Base-by-base conservation (phyloP, 1,140 invertebrate species). In the Brachionus koreanus region DNA sequence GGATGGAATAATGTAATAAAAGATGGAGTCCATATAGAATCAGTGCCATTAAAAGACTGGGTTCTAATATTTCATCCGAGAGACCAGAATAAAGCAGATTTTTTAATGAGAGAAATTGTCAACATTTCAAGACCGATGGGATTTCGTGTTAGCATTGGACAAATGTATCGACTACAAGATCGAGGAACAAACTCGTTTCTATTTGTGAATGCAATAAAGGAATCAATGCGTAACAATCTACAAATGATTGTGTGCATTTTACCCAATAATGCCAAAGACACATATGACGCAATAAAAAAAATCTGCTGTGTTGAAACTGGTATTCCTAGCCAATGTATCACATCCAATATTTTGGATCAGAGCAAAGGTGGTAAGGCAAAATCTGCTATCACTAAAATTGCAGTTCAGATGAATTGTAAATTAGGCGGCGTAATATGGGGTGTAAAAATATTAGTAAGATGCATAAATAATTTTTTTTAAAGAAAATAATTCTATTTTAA, bases 371-470 rank as follows among this genome's bases (percentile, higher is more conserved):
- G 76, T 5, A 42, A 67, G 12, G 43, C 33, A 10, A 65, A 35
- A n/a, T 81, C 77, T 9, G 91, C 98, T 25, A 91, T 92, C 0
- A 93, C 94, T 86, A 98, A 98, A 89, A 94, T 98, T 77, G 91
- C 93, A 0, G 87, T 98, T 16, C 96, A 98, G 89, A 96, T 98
- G 63, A 97, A 96, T 86, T 96, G 95, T 86, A 98, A 98, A 89
- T 86, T 98, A 5, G 96, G 96, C 19, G 96, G 96, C 5, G 92
- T 94, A 1, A 87, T 97, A 6, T 98, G 96, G 96, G 90, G 91
- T 1, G 89, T 97, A 0, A 88, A 91, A 46, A 94, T 96, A 83
- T 95, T 95, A 1, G 63, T 82, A 23, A 72, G 29, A 23, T n/a
- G 3, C 90, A 92, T 72, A 88, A 90, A 85, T 94, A 92, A 3